Evolutionary conservation across 1,140 invertebrate genomes (phyloP), one percentile per base, ranked within the genome.

Genomic region (Anthonomus grandis): DNA sequence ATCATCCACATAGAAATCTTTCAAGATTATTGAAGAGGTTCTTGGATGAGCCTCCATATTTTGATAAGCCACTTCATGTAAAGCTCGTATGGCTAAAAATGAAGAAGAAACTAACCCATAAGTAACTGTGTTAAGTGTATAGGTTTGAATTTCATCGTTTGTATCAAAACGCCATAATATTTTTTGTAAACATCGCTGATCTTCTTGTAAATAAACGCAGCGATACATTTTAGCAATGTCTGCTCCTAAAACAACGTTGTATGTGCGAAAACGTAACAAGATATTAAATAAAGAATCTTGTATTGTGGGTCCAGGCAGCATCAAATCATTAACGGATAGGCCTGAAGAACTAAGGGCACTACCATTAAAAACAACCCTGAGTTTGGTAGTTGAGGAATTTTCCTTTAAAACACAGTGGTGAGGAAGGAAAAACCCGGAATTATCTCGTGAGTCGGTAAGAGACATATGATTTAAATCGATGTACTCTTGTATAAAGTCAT

Each of bases 141-240:
- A 74, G 0, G 47, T 23, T 17, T 64, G 37, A 17, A 68, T 18
- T 10, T 53, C 37, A 22, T 73, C 56, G 2, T 58, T 37, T 2
- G 27, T 10, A 36, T 72, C 68, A 0, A 10, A 3, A 37, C 70
- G 58, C 71, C 72, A 76, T 1, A 75, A 4, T 18, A 77, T 73
- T 56, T 59, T 52, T 62, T 75, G 72, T 17, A 69, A 63, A 22
- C 67, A 42, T 34, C 44, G 15, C 54, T 74, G 63, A 36, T 67
- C 55, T 15, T 57, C 34, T 25, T 65, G 8, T 15, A 76, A 55
- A 22, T 57, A 15, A 1, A 75, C 64, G 50, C 73, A 68, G 5
- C 69, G 48, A 52, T 74, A 78, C 67, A 75, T 74, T 60, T 76
- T 72, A 21, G 50, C 61, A 15, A 77, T 68, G 51, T 78, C 77